Evolutionary conservation across 1,140 invertebrate species (phyloP).

Genomic region (Cydia strobilella): DNA sequence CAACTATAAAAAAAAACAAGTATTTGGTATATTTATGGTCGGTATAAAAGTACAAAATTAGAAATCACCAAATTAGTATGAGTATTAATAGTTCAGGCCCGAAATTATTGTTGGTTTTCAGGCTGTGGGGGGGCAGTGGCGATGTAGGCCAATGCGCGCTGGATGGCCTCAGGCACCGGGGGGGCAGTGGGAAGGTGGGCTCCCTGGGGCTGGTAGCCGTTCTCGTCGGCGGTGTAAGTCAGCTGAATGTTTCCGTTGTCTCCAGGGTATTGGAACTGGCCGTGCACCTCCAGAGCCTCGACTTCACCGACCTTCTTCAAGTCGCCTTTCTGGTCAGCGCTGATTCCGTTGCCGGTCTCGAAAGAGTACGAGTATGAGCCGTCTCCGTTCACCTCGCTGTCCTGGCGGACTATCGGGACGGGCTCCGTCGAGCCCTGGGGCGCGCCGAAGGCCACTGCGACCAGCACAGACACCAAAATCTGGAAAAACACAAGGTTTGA

Average conservation of each 20-base stretch:
- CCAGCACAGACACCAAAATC: slow-evolving; percentile 63
- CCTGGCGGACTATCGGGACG: slow-evolving; percentile 70
- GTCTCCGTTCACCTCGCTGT: slow-evolving; percentile 72
- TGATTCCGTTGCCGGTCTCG: slow-evolving; percentile 87
- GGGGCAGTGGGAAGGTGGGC: slow-evolving; percentile 84
- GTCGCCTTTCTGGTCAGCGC: slow-evolving; percentile 84
- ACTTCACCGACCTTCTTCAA: slow-evolving; percentile 82
- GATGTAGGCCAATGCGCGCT: slow-evolving; percentile 78
- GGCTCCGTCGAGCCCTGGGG: slow-evolving; percentile 63
- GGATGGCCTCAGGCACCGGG: slow-evolving; percentile 79
- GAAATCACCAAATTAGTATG: slow-evolving; percentile 48
- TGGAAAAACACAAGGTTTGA: slow-evolving; percentile 48
- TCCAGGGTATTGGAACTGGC: slow-evolving; percentile 84
- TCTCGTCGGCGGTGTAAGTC: slow-evolving; percentile 88
- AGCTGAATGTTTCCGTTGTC: slow-evolving; percentile 83
- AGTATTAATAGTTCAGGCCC: slow-evolving; percentile 39
- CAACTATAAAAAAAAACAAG: slow-evolving; percentile 25
- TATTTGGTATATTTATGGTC: slow-evolving; percentile 36
- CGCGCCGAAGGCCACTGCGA: slow-evolving; percentile 59
- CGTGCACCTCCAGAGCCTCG: slow-evolving; percentile 81
- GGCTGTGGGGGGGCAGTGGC: slow-evolving; percentile 69
- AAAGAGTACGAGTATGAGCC: slow-evolving; percentile 73
- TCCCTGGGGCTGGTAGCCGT: slow-evolving; percentile 84
- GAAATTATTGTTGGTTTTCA: slow-evolving; percentile 44
- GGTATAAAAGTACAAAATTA: slow-evolving; percentile 47